Evolutionary conservation across 2,797 vertebrate species (phyloP), one percentile per base, ranked within the genome.

Genomic region (Sebastes nivosus): DNA sequence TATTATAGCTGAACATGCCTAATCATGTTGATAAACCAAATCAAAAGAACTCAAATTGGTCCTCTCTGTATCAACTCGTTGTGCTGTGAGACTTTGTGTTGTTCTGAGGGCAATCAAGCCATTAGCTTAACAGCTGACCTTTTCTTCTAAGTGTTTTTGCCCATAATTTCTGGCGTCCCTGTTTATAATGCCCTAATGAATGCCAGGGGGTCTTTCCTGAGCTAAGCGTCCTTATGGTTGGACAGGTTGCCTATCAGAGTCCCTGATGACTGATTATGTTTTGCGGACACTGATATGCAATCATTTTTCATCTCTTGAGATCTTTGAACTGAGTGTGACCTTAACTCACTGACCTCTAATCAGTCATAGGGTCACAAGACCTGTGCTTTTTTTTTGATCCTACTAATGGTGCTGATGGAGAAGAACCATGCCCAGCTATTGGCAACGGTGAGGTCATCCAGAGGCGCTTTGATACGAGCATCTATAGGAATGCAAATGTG

Each of bases 401-500:
- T 32, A n/a, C 89, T 92, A 86, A 93, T 92, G 87, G 69, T 81
- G 86, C 74, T 89, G 90, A 92, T 65, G 29, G 87, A 89, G 87
- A 85, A 80, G 64, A 89, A 84, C 63, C 85, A 68, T 78, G 64
- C 79, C 67, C 70, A 58, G 88, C 88, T 77, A 81, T 88, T 85
- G 89, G 87, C 75, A 67, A 67, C 3, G 34, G 9, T 38, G 90
- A 88, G 93, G 93, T 93, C 94, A 93, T 80, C 69, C 77, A 80
- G 83, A 67, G 88, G 81, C 64, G 75, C 83, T 89, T 86, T 89
- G 87, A 93, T 89, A 87, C 12, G 8, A 84, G 74, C 68, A 82
- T 88, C 94, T 91, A 93, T 94, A 89, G 91, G 89, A 84, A 95
- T 95, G 95, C 93, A 93, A 95, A 95, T 95, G 92, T 92, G 82